Percentiles rank a stretch among this genome's conserved stretches.
Conservation (phyloP, 2,888 invertebrate species). For the Pollenia amentaria region DNA sequence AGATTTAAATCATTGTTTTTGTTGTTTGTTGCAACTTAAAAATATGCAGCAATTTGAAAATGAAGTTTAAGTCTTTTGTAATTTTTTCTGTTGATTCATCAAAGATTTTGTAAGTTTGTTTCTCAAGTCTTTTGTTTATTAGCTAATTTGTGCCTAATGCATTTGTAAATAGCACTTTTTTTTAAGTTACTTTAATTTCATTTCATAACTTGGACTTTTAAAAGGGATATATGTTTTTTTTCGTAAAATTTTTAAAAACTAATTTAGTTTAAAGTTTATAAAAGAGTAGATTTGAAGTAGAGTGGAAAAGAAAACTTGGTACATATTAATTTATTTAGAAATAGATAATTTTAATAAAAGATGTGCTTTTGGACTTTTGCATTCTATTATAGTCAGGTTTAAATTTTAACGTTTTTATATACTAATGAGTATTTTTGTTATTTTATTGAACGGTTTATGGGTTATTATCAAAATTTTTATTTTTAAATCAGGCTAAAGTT, state of each 20-base stretch:
- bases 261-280: neutral
- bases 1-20: no score
- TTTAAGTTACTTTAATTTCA: conserved; percentile 8
- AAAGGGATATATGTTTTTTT: neutral
- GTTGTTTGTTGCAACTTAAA: conserved; percentile 3
- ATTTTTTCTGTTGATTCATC: neutral
- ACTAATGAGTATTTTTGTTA: no score
- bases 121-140: conserved; percentile 45
- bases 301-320: no score
- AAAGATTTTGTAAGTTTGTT: conserved; percentile 24
- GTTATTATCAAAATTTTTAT: no score
- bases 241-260: neutral
- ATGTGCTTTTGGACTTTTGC: no score
- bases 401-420: no score
- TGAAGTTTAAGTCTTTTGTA: conserved; percentile 23
- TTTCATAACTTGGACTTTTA: conserved; percentile 3
- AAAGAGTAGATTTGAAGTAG: neutral
- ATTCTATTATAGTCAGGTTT: no score
- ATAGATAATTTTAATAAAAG: no score
- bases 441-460: no score
- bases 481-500: no score
- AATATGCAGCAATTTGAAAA: neutral
- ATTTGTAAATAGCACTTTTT: conserved; percentile 40
- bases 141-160: conserved; percentile 31
- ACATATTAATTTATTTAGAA: no score